Evolutionary conservation across 2,113 vertebrate species (phyloP), one percentile per base, ranked within the genome.

Genomic region (Larimichthys polyactis): DNA sequence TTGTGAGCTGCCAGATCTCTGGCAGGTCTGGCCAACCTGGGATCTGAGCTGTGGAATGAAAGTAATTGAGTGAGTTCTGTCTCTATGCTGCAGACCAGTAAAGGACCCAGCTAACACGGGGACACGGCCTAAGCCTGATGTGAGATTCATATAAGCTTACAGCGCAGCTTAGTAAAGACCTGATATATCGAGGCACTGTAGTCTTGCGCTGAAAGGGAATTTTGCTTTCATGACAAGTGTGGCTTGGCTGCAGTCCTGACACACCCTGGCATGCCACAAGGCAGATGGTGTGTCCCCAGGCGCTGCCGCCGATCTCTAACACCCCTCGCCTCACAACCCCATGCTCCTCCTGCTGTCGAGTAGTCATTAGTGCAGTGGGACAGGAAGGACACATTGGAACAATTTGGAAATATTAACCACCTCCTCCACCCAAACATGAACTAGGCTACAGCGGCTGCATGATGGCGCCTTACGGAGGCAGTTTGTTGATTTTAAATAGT

Each of bases 261-360:
- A 90, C 89, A 83, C 90, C 92, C 92, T 89, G 90, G 89, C 91
- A 90, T 87, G 89, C 92, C 89, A 88, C 82, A 78, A 86, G 89
- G 86, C 95, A 94, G 94, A 95, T 94, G 95, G 94, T 84, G 73
- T 52, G 82, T 93, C 93, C 92, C 90, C 77, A 77, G 92, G 92
- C 88, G 36, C 65, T 4, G 51, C 75, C 32, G 36, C 24, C 46
- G 40, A 77, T 87, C 81, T 81, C 63, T 20, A 55, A 82, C 78
- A 72, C 75, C 89, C 82, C 77, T 81, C 71, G 82, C 73, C 90
- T 87, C 55, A 32, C 71, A 87, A 74, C 78, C 75, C 81, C 75
- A 44, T 66, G 70, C 84, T 92, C 70, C 75, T 90, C 68, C 86
- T 91, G 80, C 88, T 92, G 91, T 91, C 48, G 29, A 78, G 68